phyloP scores from a whole-genome alignment of 2,888 invertebrate genomes.

The Acanthococcus lagerstroemiae region DNA sequence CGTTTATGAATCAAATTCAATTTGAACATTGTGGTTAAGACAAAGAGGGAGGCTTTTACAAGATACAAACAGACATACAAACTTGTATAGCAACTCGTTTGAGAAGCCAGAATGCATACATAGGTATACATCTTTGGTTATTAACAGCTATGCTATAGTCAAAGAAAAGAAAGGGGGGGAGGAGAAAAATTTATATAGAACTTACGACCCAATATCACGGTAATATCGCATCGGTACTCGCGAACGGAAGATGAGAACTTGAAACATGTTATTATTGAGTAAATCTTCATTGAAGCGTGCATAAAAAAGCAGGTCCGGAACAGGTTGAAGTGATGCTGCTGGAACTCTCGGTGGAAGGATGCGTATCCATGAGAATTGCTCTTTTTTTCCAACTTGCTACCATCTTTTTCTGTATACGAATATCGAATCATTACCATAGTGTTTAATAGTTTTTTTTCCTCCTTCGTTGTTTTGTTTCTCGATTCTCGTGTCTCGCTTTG shows the following conservation, averaged over 20 bases:
- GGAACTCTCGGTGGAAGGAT: slow-evolving; percentile 2
- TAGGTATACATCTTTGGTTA: background rate
- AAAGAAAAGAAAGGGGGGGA: background rate
- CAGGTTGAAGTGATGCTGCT: slow-evolving; percentile 18
- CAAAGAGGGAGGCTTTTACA: no score
- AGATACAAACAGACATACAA: no score
- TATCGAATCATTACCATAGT: background rate
- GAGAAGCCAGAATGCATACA: background rate
- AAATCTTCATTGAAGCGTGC: slow-evolving; percentile 26
- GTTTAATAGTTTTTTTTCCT: background rate
- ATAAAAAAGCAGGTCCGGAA: slow-evolving; percentile 20
- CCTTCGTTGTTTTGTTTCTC: background rate
- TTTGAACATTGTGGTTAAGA: no score
- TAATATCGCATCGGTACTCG: slow-evolving; percentile 16
- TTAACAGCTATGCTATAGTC: background rate
- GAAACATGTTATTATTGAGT: slow-evolving; percentile 23
- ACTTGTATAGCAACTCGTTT: no score
- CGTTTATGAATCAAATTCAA: no score
- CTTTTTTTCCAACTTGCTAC: background rate
- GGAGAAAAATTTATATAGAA: no score
- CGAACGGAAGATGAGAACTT: slow-evolving; percentile 21
- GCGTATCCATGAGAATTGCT: slow-evolving; percentile 5
- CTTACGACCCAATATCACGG: background rate
- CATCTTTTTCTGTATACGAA: background rate
- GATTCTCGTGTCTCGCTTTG: background rate